Base-by-base conservation (phyloP, 2,888 invertebrate species). In the Thelaira solivaga region DNA sequence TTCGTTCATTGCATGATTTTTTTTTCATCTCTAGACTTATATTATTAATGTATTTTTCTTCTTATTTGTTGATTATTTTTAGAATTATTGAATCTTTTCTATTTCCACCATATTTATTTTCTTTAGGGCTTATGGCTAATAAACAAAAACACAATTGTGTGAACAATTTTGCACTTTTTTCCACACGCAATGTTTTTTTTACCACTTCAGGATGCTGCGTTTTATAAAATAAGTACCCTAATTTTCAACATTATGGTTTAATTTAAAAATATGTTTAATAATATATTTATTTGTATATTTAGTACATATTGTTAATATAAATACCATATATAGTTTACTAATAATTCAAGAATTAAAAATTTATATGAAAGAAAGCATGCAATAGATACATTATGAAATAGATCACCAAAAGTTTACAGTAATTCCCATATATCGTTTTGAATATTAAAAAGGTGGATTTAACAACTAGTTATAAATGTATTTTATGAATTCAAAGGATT, bases 341-440 rank as follows among this genome's bases (percentile, higher is more conserved):
- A 39, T 36, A 39, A 55, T 5, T 57, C 69, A 10, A 67, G 34
- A 51, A 62, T 45, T 20, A 51, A 53, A 62, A 55, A n/a, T 47
- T 36, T 11, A 59, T 41, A 49, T 39, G 31, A 41, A 43, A 64
- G 20, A 64, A 59, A 59, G 20, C 51, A 65, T 22, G 11, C 49
- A 53, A n/a, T 13, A 34, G 51, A 76, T 49, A 51, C 51, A 53
- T 51, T 49, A 51, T 49, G 49, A 72, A 61, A 59, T 73, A 81
- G 82, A 82, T 82, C 82, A 82, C 82, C 75, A 80, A 82, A 79
- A 79, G 76, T 71, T 82, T 80, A 71, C 81, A 80, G 76, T 73
- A 71, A 81, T 77, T 82, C 82, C 82, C 82, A 82, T 81, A 82
- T 82, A 80, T 81, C 81, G 72, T 81, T 76, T 73, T 53, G 34